phyloP scores from a whole-genome alignment of 1,140 invertebrate species.

The Rhyzopertha dominica region DNA sequence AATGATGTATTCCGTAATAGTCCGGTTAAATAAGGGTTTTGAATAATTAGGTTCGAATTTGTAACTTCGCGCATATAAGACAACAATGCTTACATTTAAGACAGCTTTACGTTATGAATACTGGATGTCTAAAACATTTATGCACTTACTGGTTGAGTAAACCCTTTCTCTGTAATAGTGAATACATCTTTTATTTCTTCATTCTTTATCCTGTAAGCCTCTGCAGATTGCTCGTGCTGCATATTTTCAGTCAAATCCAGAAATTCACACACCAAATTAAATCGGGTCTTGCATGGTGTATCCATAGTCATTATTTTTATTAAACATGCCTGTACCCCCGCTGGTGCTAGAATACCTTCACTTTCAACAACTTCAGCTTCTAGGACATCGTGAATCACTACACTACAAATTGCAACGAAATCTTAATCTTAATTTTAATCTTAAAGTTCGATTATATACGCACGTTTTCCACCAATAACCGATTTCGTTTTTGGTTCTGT shows the following conservation, averaged over 20 bases:
- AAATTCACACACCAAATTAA: slow-evolving; percentile 23
- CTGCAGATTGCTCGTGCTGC: slow-evolving; percentile 16
- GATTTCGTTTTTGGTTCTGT: slow-evolving; percentile 20
- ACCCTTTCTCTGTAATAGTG: slow-evolving; percentile 24
- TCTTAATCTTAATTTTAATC: no score
- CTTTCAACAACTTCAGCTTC: slow-evolving; percentile 10
- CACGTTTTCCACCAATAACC: slow-evolving; percentile 23
- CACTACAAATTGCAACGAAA: no score
- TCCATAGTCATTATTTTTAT: slow-evolving; percentile 21
- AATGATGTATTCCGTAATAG: no score
- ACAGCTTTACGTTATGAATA: no score
- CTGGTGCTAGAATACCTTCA: slow-evolving; percentile 23
- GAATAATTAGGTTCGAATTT: no score
- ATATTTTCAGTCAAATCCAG: slow-evolving; percentile 23
- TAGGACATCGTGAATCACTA: no score
- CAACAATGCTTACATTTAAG: no score
- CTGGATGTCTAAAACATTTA: no score
- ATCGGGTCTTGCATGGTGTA: slow-evolving; percentile 10
- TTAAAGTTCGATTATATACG: no score
- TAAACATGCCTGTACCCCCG: slow-evolving; percentile 13
- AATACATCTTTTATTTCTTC: slow-evolving; percentile 21
- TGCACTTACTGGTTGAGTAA: slow-evolving; percentile 22
- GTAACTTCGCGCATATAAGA: no score
- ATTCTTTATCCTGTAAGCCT: slow-evolving; percentile 13
- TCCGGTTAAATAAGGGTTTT: no score